Evolutionary conservation across 2,797 vertebrate genomes (phyloP).

Genomic region (Crenuchus spilurus): DNA sequence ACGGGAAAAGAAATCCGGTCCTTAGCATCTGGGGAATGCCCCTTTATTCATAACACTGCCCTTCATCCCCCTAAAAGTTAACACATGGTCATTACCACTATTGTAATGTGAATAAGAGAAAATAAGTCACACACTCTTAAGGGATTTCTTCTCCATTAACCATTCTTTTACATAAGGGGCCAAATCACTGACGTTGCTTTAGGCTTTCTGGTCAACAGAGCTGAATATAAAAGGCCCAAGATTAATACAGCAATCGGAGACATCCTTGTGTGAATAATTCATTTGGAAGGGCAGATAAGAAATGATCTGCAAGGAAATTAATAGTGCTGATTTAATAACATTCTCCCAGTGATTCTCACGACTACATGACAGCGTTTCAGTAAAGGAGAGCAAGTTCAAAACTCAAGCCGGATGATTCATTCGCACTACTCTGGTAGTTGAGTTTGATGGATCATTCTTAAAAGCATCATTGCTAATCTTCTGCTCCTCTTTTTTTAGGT

Average conservation of each 20-base stretch:
- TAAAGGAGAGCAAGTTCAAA: constrained; percentile 81
- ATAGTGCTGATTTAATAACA: constrained; percentile 84
- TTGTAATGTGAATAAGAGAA: constrained; percentile 52
- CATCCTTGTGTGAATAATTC: constrained; percentile 77
- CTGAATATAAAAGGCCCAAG: constrained; percentile 70
- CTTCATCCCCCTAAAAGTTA: constrained; percentile 49
- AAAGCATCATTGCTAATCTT: constrained; percentile 99
- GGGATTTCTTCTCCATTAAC: constrained; percentile 54
- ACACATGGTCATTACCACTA: constrained; percentile 40
- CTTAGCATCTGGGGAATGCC: constrained; percentile 36
- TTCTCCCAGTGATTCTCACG: constrained; percentile 75
- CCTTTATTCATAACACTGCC: constrained; percentile 48
- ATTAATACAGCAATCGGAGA: constrained; percentile 78
- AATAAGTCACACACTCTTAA: constrained; percentile 54
- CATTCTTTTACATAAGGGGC: constrained; percentile 45
- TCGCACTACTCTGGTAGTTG: constrained; percentile 97
- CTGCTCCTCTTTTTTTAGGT: constrained; percentile 99
- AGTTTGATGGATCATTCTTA: constrained; percentile 99
- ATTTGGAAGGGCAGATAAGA: constrained; percentile 79
- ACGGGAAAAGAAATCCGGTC: constrained; percentile 11
- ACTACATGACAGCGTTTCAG: constrained; percentile 81
- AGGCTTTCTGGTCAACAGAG: constrained; percentile 63
- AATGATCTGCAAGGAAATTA: constrained; percentile 82
- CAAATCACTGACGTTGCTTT: constrained; percentile 53
- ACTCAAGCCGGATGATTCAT: constrained; percentile 99